These are phyloP conservation scores for Pseudorectes ferrugineus DNA, from an alignment of 2,113 vertebrate species.

Conservation along the genomic window DNA sequence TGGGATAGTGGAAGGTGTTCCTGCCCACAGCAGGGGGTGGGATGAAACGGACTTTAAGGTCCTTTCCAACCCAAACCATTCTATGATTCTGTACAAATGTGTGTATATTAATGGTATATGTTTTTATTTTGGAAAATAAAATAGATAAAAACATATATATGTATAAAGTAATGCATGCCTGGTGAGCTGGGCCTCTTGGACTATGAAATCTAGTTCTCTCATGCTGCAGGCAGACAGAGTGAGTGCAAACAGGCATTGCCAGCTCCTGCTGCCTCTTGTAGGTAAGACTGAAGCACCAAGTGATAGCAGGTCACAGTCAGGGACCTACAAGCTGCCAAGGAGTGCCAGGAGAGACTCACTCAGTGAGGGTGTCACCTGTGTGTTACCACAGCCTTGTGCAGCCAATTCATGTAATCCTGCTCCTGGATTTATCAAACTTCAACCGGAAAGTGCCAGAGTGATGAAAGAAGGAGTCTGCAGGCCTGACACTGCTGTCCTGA, in stretches of 20 bases:
- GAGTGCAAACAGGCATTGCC: background rate
- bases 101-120: background rate
- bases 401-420: background rate
- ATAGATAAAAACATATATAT: background rate
- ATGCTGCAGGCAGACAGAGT: background rate
- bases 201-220: background rate
- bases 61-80: background rate
- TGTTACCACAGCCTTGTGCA: background rate
- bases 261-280: background rate
- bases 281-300: background rate
- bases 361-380: background rate
- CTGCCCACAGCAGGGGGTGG: background rate
- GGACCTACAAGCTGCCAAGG: background rate
- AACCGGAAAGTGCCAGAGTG: background rate
- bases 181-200: background rate
- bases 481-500: background rate
- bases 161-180: background rate
- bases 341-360: background rate
- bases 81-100: background rate
- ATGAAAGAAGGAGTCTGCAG: background rate
- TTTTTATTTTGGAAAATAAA: background rate
- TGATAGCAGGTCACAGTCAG: background rate
- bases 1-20: background rate
- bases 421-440: background rate
- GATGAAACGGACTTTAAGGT: background rate